Percentiles rank a stretch among this genome's conserved stretches.
These are phyloP conservation scores for Etheostoma nigrum DNA, from an alignment of 2,797 vertebrate genomes.

Conservation along the genomic window DNA sequence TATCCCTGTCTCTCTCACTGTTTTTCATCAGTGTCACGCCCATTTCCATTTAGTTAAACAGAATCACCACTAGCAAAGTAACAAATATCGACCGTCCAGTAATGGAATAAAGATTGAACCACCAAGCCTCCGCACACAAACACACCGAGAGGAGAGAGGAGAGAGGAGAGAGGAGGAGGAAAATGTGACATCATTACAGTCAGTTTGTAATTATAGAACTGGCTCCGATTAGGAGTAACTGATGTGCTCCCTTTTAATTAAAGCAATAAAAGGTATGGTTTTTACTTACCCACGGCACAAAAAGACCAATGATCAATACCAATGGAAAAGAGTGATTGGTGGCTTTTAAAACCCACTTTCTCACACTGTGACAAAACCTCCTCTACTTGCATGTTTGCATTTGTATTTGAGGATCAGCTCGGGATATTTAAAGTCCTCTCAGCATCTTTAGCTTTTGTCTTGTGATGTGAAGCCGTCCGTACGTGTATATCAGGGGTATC, in stretches of 20 bases:
- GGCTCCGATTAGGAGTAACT: conserved; percentile 43
- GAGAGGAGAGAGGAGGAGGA: conserved; percentile 25
- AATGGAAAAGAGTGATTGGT: conserved; percentile 38
- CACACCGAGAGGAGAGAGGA: not conserved
- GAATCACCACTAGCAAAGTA: conserved; percentile 35
- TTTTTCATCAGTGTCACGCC: conserved; percentile 21
- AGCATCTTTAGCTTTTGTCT: not conserved
- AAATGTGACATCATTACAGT: conserved; percentile 22
- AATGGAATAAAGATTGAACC: conserved; percentile 56
- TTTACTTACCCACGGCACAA: conserved; percentile 38
- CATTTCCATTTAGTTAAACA: conserved; percentile 21
- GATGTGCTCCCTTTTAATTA: conserved; percentile 62
- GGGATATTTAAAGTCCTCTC: not conserved
- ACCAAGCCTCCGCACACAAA: conserved; percentile 1
- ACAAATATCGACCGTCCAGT: conserved; percentile 48
- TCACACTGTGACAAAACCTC: not conserved
- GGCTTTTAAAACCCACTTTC: conserved; percentile 39
- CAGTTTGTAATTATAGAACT: conserved; percentile 61
- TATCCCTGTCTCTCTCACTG: conserved; percentile 15
- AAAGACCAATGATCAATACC: conserved; percentile 46
- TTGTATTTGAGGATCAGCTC: conserved; percentile 2
- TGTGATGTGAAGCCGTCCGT: not conserved
- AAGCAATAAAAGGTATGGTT: conserved; percentile 45
- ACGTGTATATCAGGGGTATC: not conserved
- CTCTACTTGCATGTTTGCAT: not conserved